Conservation (phyloP, 2,888 invertebrate genomes). For the Cheilosia grossa region DNA sequence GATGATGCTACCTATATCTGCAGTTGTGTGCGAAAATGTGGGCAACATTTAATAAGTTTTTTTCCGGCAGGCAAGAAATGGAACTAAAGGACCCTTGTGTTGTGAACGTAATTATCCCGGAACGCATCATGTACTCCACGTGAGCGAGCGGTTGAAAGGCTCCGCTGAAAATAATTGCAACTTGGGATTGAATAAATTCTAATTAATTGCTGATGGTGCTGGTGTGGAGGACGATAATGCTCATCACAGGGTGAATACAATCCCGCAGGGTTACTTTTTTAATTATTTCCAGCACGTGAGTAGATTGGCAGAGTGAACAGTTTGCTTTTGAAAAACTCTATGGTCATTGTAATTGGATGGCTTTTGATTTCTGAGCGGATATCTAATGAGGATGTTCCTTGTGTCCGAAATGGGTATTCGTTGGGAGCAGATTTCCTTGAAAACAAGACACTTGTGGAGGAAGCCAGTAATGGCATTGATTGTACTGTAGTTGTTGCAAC, state of each 20-base stretch:
- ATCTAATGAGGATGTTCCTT: not conserved
- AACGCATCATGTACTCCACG: constrained; percentile 47
- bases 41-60: constrained; percentile 65
- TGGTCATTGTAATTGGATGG: not conserved
- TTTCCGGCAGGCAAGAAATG: constrained; percentile 42
- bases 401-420: not conserved
- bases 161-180: constrained; percentile 45
- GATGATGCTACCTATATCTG: constrained; percentile 20
- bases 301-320: not conserved
- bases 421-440: not conserved
- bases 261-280: not conserved
- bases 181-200: constrained; percentile 69
- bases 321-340: not conserved
- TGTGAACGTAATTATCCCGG: constrained; percentile 50
- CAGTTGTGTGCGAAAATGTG: constrained; percentile 3
- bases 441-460: too few relatives aligned
- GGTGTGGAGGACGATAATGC: not conserved
- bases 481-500: too few relatives aligned
- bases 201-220: constrained; percentile 47
- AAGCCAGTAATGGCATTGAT: too few relatives aligned
- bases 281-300: not conserved
- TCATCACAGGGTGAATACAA: constrained; percentile 1
- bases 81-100: constrained; percentile 60
- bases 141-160: constrained; percentile 15
- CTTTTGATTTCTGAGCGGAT: not conserved